Percentiles rank a stretch among this genome's conserved stretches.
Conservation (phyloP, 30 jellyfish, hydroid and myxozoan species). For the Euphysa ruthae region DNA sequence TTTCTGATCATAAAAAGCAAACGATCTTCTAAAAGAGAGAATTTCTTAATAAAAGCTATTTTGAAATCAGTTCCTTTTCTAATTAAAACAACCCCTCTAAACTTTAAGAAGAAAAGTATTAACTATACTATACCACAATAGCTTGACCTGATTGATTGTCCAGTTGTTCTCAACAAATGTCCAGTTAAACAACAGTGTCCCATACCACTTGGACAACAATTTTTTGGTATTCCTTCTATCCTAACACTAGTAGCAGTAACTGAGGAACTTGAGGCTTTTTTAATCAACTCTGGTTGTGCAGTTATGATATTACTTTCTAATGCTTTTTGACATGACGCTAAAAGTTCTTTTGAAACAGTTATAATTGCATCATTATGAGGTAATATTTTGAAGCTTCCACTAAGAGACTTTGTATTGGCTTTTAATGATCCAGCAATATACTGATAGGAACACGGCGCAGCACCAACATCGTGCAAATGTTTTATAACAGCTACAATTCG, state of each 20-base stretch:
- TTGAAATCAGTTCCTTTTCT: not conserved
- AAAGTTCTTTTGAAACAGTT: not conserved
- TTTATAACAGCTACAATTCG: not conserved
- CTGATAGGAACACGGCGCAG: not conserved
- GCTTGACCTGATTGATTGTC: slow-evolving; percentile 5
- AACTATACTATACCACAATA: slow-evolving; percentile 51
- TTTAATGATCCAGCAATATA: not conserved
- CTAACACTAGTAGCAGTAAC: not conserved
- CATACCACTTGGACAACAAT: slow-evolving; percentile 36
- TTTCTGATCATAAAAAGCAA: too few relatives aligned
- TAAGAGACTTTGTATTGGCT: not conserved
- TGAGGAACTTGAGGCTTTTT: not conserved
- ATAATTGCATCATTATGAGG: not conserved
- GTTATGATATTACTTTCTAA: not conserved
- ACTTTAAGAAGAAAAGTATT: not conserved
- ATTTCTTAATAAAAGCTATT: too few relatives aligned
- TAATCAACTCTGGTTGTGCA: not conserved
- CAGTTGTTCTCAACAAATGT: not conserved
- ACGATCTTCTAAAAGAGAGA: too few relatives aligned
- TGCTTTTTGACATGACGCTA: not conserved
- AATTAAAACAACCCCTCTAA: not conserved
- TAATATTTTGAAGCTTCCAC: not conserved
- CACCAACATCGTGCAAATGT: not conserved
- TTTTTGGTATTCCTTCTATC: not conserved
- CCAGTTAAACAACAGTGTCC: slow-evolving; percentile 56